phyloP scores from a whole-genome alignment of 1,140 invertebrate genomes.

The Saccostrea cuccullata region DNA sequence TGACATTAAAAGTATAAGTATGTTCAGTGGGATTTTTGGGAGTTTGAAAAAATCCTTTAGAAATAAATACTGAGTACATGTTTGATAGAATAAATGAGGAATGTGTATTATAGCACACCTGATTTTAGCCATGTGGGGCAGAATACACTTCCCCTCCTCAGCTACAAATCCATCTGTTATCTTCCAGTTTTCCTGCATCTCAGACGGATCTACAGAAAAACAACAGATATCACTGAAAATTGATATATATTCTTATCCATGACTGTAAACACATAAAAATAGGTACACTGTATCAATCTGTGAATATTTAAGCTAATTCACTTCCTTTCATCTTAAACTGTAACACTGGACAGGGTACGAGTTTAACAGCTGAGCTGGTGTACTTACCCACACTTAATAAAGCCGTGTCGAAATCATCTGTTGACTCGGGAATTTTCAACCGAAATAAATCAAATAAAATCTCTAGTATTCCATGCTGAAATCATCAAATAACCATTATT shows the following conservation, averaged over 20 bases:
- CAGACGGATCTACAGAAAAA: slow-evolving; percentile 84
- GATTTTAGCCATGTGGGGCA: slow-evolving; percentile 71
- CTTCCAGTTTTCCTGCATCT: slow-evolving; percentile 88
- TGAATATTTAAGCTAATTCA: no score
- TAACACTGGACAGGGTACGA: no score
- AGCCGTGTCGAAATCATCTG: slow-evolving; percentile 92
- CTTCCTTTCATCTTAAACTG: no score
- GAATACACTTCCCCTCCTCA: slow-evolving; percentile 85
- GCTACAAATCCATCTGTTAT: slow-evolving; percentile 95
- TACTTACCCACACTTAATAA: slow-evolving; percentile 85
- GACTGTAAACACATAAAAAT: no score
- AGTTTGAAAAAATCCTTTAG: no score
- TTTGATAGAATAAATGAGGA: background rate
- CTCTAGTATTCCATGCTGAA: slow-evolving; percentile 92
- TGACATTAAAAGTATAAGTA: slow-evolving; percentile 12
- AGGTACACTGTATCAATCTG: no score
- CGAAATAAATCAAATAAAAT: slow-evolving; percentile 93
- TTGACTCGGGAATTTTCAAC: slow-evolving; percentile 91
- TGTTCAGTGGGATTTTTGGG: no score
- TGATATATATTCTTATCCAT: background rate
- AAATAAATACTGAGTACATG: background rate
- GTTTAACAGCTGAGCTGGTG: background rate
- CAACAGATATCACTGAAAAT: background rate
- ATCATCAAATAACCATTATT: slow-evolving; percentile 2
- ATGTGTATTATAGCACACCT: slow-evolving; percentile 52